Evolutionary conservation across 1,140 invertebrate genomes (phyloP).

Genomic region (Probaryconus sp.): DNA sequence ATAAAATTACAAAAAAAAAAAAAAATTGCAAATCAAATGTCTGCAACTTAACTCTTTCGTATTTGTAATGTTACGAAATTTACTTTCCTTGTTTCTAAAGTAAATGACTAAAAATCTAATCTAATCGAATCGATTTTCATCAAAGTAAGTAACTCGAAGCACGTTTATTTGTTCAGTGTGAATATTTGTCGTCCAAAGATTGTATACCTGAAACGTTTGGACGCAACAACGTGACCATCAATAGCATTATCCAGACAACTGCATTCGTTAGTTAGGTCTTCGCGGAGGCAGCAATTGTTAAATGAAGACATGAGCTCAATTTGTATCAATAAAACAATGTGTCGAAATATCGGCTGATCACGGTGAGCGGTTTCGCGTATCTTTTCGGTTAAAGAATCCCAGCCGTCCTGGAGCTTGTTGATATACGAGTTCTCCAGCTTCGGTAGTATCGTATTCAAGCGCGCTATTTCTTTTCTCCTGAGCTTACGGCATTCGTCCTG

Average conservation of each 20-base stretch:
- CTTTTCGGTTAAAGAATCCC: slow-evolving; percentile 40
- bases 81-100: no score
- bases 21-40: no score
- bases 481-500: slow-evolving; percentile 56
- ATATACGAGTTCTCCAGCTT: slow-evolving; percentile 61
- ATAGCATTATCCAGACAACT: neutral
- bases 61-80: no score
- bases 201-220: no score
- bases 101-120: no score
- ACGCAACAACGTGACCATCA: no score
- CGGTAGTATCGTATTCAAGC: slow-evolving; percentile 60
- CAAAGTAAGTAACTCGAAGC: no score
- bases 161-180: no score
- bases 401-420: slow-evolving; percentile 51
- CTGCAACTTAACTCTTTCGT: no score
- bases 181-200: no score
- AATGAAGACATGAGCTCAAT: slow-evolving; percentile 44
- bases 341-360: slow-evolving; percentile 34
- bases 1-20: no score
- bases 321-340: slow-evolving; percentile 45
- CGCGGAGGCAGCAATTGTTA: slow-evolving; percentile 4
- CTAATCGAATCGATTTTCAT: no score
- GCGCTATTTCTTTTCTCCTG: slow-evolving; percentile 54
- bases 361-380: slow-evolving; percentile 40
- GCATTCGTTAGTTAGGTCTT: neutral